phyloP scores from a whole-genome alignment of 2,113 vertebrate species.

The Anseranas semipalmata region DNA sequence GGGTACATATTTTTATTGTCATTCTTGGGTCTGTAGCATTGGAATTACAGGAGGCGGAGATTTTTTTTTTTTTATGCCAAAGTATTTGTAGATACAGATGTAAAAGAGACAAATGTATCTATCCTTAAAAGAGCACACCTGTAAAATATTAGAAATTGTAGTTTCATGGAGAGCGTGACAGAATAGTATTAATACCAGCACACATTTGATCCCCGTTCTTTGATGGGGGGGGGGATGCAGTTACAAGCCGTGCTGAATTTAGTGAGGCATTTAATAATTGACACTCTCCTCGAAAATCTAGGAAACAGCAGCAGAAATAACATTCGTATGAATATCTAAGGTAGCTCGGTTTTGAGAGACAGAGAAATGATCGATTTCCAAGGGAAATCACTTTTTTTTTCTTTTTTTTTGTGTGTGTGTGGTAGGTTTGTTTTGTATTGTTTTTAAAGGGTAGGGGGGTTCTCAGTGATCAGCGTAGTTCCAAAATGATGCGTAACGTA shows the following conservation, averaged over 20 bases:
- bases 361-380: conserved; percentile 36
- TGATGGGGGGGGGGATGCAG: conserved; percentile 35
- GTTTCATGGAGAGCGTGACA: background rate
- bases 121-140: conserved; percentile 43
- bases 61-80: background rate
- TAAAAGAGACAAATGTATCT: background rate
- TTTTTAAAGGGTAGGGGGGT: conserved; percentile 24
- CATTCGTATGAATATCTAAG: conserved; percentile 41
- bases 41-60: conserved; percentile 25
- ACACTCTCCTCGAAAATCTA: conserved; percentile 49
- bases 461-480: conserved; percentile 8
- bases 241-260: conserved; percentile 39
- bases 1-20: conserved; percentile 64
- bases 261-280: conserved; percentile 62
- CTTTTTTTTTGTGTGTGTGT: background rate
- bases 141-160: conserved; percentile 48
- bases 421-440: conserved; percentile 29
- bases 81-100: background rate
- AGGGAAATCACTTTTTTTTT: conserved; percentile 38
- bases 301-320: conserved; percentile 62
- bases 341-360: conserved; percentile 18
- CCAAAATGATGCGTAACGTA: conserved; percentile 17
- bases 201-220: conserved; percentile 38
- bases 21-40: background rate
- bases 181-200: conserved; percentile 33